phyloP scores from a whole-genome alignment of 1,140 invertebrate genomes.

The Teleogryllus occipitalis region DNA sequence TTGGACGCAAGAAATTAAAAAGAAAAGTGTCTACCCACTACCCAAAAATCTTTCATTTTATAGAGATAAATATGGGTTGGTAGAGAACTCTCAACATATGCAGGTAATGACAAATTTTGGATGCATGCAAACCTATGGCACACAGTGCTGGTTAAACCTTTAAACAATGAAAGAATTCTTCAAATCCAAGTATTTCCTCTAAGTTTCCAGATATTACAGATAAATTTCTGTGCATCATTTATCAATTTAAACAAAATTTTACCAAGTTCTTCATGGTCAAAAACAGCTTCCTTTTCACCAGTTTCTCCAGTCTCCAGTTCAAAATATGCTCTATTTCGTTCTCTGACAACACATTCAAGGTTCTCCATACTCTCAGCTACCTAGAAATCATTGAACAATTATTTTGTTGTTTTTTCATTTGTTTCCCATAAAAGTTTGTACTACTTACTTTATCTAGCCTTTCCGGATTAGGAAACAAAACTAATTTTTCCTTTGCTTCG shows the following conservation, averaged over 20 bases:
- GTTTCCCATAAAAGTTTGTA: neutral
- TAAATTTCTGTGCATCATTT: neutral
- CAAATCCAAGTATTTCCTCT: neutral
- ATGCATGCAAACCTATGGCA: neutral
- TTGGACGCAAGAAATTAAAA: too few species aligned
- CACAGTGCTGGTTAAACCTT: neutral
- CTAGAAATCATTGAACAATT: slow-evolving; percentile 31
- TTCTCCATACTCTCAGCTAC: slow-evolving; percentile 91
- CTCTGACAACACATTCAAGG: slow-evolving; percentile 81
- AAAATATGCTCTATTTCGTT: slow-evolving; percentile 87
- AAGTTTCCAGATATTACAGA: neutral
- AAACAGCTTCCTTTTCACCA: slow-evolving; percentile 60
- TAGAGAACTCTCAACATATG: too few species aligned
- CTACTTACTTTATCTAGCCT: slow-evolving; percentile 78
- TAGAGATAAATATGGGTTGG: too few species aligned
- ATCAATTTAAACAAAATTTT: slow-evolving; percentile 11
- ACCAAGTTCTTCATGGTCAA: slow-evolving; percentile 51
- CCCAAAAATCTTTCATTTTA: too few species aligned
- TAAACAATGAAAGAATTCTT: neutral
- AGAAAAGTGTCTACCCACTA: too few species aligned
- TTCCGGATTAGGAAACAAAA: slow-evolving; percentile 89
- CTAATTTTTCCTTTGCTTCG: slow-evolving; percentile 55
- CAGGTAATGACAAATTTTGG: too few species aligned
- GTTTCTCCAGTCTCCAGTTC: slow-evolving; percentile 81
- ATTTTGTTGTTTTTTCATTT: neutral